Evolutionary conservation across 1,140 invertebrate species (phyloP), one percentile per base, ranked within the genome.

Genomic region (Pteromalus puparum): DNA sequence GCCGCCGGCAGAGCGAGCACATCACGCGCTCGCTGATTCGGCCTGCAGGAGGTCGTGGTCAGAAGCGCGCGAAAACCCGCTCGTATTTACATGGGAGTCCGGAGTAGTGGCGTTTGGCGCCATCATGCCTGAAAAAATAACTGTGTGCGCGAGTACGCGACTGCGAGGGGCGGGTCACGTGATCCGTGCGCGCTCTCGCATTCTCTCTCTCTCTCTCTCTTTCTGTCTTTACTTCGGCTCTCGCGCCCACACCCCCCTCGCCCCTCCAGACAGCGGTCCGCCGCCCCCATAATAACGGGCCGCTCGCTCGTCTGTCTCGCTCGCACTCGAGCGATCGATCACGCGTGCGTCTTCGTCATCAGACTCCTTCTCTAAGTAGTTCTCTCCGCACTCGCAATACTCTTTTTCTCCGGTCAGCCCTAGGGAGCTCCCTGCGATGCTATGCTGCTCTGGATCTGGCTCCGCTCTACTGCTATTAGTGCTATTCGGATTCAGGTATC

Each of bases 91-190:
- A 92, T 90, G 90, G 92, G 92, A 90, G 89, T 61, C 6, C 53
- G 90, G 90, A 88, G 91, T 91, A 92, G 90, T 91, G 91, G 90
- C 91, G 90, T 93, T 94, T 94, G 94, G 94, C 94, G 94, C 94
- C 94, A 94, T 94, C 93, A 93, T 94, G 92, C 92, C 91, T 92
- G 91, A 93, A 94, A 94, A 94, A 94, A 93, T 92, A 93, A 93
- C 92, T 92, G 91, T 93, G 90, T 93, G 90, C 91, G 91, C 53
- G 53, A 61, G 53, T 21, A 61, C 53, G 87, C 88, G 90, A n/a
- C 42, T 61, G 21, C 76, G 76, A 38, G 15, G 38, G 84, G 48
- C 65, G 74, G 88, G 90, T 94, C 94, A 94, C 93, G 94, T 94
- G 94, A 94, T 90, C 87, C 82, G 28, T 30, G 67, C 87, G 86